Evolutionary conservation across 2,888 invertebrate species (phyloP).

Genomic region (Ceraclea dissimilis): DNA sequence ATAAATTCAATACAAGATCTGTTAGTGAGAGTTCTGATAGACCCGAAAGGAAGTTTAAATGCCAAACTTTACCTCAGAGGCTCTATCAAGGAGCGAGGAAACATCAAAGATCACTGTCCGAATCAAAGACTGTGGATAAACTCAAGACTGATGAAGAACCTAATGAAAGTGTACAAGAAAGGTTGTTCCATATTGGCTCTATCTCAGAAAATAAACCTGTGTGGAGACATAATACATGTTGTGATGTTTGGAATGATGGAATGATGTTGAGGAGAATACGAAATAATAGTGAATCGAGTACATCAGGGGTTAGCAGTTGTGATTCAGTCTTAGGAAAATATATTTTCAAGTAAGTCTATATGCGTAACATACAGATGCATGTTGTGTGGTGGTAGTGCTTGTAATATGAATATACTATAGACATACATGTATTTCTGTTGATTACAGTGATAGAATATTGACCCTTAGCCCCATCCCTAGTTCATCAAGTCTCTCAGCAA

Average conservation of each 20-base stretch:
- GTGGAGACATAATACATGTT: constrained; percentile 38
- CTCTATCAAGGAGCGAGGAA: constrained; percentile 40
- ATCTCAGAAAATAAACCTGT: constrained; percentile 30
- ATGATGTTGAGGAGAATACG: constrained; percentile 32
- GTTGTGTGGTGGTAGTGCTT: neutral
- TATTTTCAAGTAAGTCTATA: constrained; percentile 45
- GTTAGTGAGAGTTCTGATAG: constrained; percentile 19
- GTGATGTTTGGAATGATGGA: constrained; percentile 41
- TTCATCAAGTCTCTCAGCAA: constrained; percentile 61
- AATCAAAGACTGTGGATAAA: constrained; percentile 62
- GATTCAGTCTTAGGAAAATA: constrained; percentile 63
- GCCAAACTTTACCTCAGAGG: constrained; percentile 53
- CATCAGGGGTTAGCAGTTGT: constrained; percentile 75
- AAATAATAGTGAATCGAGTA: constrained; percentile 63
- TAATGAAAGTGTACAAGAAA: constrained; percentile 33
- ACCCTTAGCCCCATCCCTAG: constrained; percentile 86
- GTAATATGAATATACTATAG: no score
- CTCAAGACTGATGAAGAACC: constrained; percentile 35
- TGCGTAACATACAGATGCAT: neutral
- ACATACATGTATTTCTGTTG: neutral
- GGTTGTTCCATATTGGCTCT: constrained; percentile 30
- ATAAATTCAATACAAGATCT: constrained; percentile 11
- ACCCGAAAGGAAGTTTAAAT: constrained; percentile 37
- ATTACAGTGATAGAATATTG: constrained; percentile 58
- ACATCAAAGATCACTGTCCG: constrained; percentile 59